Conservation (phyloP, 2,888 invertebrate species). For the Sinelater perroti region DNA sequence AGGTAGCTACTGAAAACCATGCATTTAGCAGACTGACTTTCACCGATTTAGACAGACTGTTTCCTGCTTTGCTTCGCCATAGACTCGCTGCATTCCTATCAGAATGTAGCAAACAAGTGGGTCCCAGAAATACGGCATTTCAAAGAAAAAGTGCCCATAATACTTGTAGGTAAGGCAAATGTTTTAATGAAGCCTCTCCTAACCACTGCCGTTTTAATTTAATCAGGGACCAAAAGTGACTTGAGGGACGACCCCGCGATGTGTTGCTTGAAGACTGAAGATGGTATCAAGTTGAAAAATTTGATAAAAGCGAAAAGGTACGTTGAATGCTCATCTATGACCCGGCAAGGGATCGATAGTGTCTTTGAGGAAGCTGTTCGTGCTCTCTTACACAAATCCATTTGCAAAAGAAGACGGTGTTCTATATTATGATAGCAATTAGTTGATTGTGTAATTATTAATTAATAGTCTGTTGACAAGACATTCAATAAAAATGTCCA, state of each 20-base stretch:
- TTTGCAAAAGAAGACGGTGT: neutral
- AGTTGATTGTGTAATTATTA: too few relatives aligned
- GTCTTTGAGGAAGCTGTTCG: slow-evolving; percentile 33
- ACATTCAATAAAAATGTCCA: too few relatives aligned
- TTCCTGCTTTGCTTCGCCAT: slow-evolving; percentile 86
- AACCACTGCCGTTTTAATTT: neutral
- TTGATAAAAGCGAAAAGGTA: slow-evolving; percentile 35
- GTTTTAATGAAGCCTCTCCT: neutral
- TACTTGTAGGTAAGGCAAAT: slow-evolving; percentile 76
- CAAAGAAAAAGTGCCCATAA: slow-evolving; percentile 77
- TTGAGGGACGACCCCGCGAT: slow-evolving; percentile 64
- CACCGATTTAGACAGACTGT: slow-evolving; percentile 76
- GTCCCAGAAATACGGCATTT: slow-evolving; percentile 82
- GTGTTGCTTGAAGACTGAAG: slow-evolving; percentile 69
- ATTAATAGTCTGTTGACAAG: too few relatives aligned
- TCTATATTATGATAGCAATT: neutral
- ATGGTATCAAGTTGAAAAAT: slow-evolving; percentile 78
- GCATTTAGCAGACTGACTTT: neutral
- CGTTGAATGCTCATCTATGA: slow-evolving; percentile 38
- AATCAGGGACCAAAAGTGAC: slow-evolving; percentile 76
- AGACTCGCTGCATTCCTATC: slow-evolving; percentile 74
- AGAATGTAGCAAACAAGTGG: slow-evolving; percentile 84
- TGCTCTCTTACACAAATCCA: neutral
- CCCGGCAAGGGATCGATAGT: slow-evolving; percentile 29
- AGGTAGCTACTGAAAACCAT: slow-evolving; percentile 48